A percentile compares a stretch with the other conserved stretches of the same genome.
Evolutionary conservation across 2,888 invertebrate genomes (phyloP).

Genomic region (Thymelicus sylvestris): DNA sequence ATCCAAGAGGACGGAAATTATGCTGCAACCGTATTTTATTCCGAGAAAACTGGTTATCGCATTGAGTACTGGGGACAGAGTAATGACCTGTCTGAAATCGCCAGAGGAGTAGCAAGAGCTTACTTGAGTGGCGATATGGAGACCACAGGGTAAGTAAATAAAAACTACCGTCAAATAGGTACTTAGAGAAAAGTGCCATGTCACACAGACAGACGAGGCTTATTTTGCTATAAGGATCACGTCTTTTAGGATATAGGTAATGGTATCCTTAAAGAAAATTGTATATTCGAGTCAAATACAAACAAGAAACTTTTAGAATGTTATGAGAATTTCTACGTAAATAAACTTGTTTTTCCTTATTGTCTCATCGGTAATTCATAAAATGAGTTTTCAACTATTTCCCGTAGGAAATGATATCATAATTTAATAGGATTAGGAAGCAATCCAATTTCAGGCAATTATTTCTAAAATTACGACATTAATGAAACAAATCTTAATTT

Average conservation of each 20-base stretch:
- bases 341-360: too few species aligned
- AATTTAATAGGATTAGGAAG: too few species aligned
- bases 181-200: too few species aligned
- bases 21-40: constrained; percentile 89
- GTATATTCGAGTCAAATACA: too few species aligned
- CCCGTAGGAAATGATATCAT: not conserved
- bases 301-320: too few species aligned
- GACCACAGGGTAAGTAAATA: constrained; percentile 87
- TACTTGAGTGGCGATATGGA: constrained; percentile 90
- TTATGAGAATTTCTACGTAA: too few species aligned
- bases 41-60: constrained; percentile 87
- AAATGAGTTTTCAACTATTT: not conserved
- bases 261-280: too few species aligned
- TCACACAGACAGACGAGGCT: too few species aligned
- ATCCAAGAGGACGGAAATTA: constrained; percentile 89
- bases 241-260: too few species aligned
- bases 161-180: too few species aligned
- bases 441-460: not conserved
- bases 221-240: too few species aligned
- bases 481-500: constrained; percentile 42
- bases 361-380: too few species aligned
- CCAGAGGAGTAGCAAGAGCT: constrained; percentile 89
- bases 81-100: constrained; percentile 87
- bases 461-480: not conserved
- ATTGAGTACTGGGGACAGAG: constrained; percentile 92